Percentiles rank a stretch among this genome's conserved stretches.
Evolutionary conservation across 2,888 invertebrate species (phyloP).

Genomic region (Ptilodon capucinus): DNA sequence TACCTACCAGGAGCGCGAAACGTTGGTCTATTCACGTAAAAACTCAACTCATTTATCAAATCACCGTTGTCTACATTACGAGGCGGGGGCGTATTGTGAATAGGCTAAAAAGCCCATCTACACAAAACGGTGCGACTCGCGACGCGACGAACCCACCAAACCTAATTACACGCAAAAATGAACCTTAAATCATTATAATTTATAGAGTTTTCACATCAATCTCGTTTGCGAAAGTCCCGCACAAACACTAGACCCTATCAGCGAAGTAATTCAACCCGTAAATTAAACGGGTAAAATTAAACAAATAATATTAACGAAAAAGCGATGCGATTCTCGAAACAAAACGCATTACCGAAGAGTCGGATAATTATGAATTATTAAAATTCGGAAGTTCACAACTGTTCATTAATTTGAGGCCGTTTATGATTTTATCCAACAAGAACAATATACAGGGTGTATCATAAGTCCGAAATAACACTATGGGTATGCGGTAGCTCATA

Average conservation of each 20-base stretch:
- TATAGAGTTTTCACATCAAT: constrained; percentile 27
- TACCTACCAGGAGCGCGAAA: constrained; percentile 48
- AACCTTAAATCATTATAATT: constrained; percentile 43
- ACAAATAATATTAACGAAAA: constrained; percentile 69
- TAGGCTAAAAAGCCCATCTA: constrained; percentile 68
- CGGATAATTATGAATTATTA: constrained; percentile 36
- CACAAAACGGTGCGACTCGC: constrained; percentile 48
- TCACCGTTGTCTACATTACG: constrained; percentile 73
- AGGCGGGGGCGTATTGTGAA: constrained; percentile 63
- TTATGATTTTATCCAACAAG: neutral
- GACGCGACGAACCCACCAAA: constrained; percentile 39
- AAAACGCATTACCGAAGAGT: constrained; percentile 47
- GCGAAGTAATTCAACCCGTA: constrained; percentile 59
- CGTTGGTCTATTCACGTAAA: constrained; percentile 63
- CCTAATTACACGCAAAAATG: constrained; percentile 47
- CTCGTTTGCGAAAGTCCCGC: constrained; percentile 5
- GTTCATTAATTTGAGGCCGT: constrained; percentile 7
- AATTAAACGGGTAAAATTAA: constrained; percentile 68
- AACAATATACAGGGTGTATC: too few species aligned
- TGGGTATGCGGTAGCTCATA: too few species aligned
- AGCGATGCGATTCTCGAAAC: constrained; percentile 55
- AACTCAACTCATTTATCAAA: constrained; percentile 74
- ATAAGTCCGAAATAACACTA: too few species aligned
- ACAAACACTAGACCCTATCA: constrained; percentile 37
- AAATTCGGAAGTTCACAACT: constrained; percentile 13